Percentiles rank a stretch among this genome's conserved stretches.
These are phyloP conservation scores for Spondyliosoma cantharus DNA, from an alignment of 2,797 vertebrate genomes.

Conservation along the genomic window DNA sequence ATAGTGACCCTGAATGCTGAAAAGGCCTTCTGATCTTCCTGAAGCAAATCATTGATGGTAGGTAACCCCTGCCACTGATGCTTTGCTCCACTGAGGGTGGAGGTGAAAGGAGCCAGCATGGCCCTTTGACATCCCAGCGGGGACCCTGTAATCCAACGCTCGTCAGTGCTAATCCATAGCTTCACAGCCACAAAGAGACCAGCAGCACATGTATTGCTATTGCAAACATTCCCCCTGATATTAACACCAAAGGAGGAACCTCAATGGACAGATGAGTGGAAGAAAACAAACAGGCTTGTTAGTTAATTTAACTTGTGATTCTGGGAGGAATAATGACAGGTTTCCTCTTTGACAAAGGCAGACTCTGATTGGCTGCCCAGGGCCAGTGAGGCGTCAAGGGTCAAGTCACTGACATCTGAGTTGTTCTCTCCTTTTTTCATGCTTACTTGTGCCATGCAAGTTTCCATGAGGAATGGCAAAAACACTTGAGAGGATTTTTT, in stretches of 20 bases:
- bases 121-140: slow-evolving; percentile 76
- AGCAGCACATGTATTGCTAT: slow-evolving; percentile 42
- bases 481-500: slow-evolving; percentile 50
- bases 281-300: slow-evolving; percentile 19
- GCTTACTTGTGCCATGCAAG: slow-evolving; percentile 29
- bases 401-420: slow-evolving; percentile 62
- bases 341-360: slow-evolving; percentile 6
- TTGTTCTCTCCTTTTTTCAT: slow-evolving; percentile 43
- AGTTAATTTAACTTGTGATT: slow-evolving; percentile 12
- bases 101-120: slow-evolving; percentile 67
- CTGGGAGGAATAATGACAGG: slow-evolving; percentile 10
- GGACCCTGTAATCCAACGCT: slow-evolving; percentile 78
- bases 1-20: slow-evolving; percentile 73
- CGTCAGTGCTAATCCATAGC: slow-evolving; percentile 69
- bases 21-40: slow-evolving; percentile 84
- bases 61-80: slow-evolving; percentile 68
- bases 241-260: slow-evolving; percentile 27
- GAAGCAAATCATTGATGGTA: slow-evolving; percentile 82
- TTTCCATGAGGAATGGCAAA: slow-evolving; percentile 53
- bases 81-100: slow-evolving; percentile 60
- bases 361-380: slow-evolving; percentile 35
- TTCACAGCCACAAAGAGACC: slow-evolving; percentile 59
- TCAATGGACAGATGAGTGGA: slow-evolving; percentile 12
- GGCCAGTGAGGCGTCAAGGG: slow-evolving; percentile 43
- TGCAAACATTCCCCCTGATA: slow-evolving; percentile 33